Percentiles rank a stretch among this genome's conserved stretches.
These are phyloP conservation scores for Hipposideros larvatus DNA, from an alignment of 2,797 vertebrate species.

Conservation along the genomic window DNA sequence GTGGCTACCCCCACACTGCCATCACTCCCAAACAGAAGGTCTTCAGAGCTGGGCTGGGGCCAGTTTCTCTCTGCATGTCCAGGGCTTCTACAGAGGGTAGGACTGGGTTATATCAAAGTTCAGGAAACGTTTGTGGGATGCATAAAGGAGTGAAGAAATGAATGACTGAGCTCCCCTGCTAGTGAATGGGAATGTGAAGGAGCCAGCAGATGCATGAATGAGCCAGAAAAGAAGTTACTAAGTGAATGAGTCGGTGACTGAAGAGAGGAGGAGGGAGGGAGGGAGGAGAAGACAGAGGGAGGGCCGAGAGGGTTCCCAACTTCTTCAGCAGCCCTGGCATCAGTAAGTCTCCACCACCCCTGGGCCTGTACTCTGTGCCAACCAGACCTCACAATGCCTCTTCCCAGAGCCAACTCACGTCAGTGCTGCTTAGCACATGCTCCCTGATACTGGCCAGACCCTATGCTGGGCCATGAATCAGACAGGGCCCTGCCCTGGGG, in stretches of 20 bases:
- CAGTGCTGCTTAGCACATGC: not conserved
- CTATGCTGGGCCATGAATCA: constrained; percentile 64
- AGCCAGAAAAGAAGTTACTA: not conserved
- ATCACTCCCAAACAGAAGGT: not conserved
- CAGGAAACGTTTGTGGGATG: not conserved
- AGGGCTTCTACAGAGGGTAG: not conserved
- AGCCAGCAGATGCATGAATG: constrained; percentile 62
- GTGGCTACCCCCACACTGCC: not conserved
- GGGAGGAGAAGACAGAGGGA: not conserved
- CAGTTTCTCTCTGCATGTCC: not conserved
- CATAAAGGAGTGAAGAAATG: not conserved
- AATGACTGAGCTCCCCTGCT: not conserved
- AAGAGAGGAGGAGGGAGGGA: not conserved
- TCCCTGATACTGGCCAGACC: constrained; percentile 64
- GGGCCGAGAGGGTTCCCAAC: not conserved
- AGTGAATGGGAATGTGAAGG: constrained; percentile 3
- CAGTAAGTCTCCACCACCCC: constrained; percentile 8
- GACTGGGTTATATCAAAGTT: not conserved
- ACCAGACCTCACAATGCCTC: constrained; percentile 41
- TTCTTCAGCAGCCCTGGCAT: constrained; percentile 62
- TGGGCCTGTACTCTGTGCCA: constrained; percentile 56
- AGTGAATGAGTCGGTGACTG: constrained; percentile 70
- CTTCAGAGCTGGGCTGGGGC: not conserved
- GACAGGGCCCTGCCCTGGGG: constrained; percentile 73
- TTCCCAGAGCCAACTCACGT: constrained; percentile 44